Evolutionary conservation across 2,113 vertebrate genomes (phyloP).

Genomic region (Sceloporus tristichus): DNA sequence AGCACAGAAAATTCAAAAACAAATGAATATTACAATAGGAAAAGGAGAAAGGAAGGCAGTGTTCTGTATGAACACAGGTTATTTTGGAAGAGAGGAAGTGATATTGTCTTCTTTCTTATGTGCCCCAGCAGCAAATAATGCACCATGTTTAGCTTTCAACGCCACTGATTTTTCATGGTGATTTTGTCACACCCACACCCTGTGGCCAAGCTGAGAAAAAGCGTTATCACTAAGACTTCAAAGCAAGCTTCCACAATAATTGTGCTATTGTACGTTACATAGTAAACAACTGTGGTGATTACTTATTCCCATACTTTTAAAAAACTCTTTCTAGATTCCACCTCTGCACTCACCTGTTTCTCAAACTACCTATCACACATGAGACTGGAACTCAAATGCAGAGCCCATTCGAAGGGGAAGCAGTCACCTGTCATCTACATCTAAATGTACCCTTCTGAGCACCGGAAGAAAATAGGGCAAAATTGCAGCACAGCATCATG

Average conservation of each 20-base stretch:
- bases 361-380: background rate
- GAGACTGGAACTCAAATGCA: too few species aligned
- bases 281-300: too few species aligned
- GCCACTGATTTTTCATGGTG: background rate
- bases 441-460: too few species aligned
- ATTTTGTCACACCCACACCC: background rate
- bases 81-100: background rate
- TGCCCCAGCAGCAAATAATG: background rate
- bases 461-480: too few species aligned
- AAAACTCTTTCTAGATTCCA: too few species aligned
- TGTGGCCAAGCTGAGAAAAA: background rate
- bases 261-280: too few species aligned
- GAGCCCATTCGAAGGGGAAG: too few species aligned
- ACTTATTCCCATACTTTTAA: too few species aligned
- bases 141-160: background rate
- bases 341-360: background rate
- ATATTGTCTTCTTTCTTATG: background rate
- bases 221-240: too few species aligned
- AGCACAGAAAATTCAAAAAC: background rate
- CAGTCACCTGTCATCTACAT: too few species aligned
- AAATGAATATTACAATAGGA: background rate
- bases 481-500: too few species aligned
- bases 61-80: background rate
- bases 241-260: too few species aligned
- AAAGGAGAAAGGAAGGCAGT: background rate